Conservation (phyloP, 2,113 vertebrate species). For the Rhinopomastus cyanomelas region DNA sequence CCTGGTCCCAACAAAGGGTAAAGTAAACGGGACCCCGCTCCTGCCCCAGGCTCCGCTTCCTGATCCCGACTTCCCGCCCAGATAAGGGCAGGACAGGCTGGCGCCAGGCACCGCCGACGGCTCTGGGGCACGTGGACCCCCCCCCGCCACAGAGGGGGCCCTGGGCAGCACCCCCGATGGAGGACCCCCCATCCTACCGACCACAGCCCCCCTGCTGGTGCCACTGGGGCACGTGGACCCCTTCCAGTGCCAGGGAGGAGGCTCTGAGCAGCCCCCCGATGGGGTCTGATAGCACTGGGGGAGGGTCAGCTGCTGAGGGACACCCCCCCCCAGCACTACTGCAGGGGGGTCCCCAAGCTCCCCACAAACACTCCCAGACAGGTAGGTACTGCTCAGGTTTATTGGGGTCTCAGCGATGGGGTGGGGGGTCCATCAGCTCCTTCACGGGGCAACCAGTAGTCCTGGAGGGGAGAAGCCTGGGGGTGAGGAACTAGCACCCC, state of each 20-base stretch:
- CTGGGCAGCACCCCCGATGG: background rate
- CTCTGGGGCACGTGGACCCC: background rate
- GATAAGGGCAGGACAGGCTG: slow-evolving; percentile 56
- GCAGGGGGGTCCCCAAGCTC: fast-evolving
- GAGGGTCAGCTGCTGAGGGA: too few species aligned
- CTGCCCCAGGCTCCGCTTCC: slow-evolving; percentile 4
- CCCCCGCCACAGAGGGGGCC: background rate
- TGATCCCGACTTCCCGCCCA: slow-evolving; percentile 52
- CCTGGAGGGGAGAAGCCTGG: background rate
- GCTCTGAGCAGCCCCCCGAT: too few species aligned
- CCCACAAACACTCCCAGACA: background rate
- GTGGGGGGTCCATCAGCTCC: background rate
- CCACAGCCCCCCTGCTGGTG: too few species aligned
- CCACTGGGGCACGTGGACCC: too few species aligned
- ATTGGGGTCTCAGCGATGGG: background rate
- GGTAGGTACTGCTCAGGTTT: background rate
- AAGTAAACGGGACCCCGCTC: slow-evolving; percentile 56
- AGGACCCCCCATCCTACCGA: too few species aligned
- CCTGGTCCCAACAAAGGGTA: background rate
- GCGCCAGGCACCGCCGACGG: slow-evolving; percentile 31
- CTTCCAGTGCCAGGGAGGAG: too few species aligned
- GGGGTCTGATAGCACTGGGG: too few species aligned
- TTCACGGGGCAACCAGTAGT: background rate
- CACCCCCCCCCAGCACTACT: too few species aligned
- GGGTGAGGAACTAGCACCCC: background rate